A percentile compares a stretch with the other conserved stretches of the same genome.
Evolutionary conservation across 2,797 vertebrate species (phyloP).

Genomic region (Pelodytes ibericus): DNA sequence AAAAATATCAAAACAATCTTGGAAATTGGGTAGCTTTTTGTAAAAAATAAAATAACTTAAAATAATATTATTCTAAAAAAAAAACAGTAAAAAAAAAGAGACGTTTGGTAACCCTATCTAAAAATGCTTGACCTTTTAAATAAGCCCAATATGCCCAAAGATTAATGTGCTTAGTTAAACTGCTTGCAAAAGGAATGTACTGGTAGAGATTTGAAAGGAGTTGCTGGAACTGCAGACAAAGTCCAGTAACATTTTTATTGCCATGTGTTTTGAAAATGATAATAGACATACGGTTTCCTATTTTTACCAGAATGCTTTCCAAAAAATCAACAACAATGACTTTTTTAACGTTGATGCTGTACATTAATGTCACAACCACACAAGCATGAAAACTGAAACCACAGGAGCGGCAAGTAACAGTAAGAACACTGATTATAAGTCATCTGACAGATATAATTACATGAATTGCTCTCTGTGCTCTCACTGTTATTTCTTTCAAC

Average conservation of each 20-base stretch:
- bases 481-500: conserved; percentile 80
- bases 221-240: neutral
- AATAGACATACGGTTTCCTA: neutral
- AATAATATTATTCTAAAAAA: too few relatives aligned
- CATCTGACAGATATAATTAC: conserved; percentile 58
- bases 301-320: conserved; percentile 16
- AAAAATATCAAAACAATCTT: too few relatives aligned
- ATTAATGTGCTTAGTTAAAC: conserved; percentile 1
- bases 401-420: conserved; percentile 58
- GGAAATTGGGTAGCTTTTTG: too few relatives aligned
- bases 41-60: too few relatives aligned
- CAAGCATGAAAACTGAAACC: conserved; percentile 53
- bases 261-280: conserved; percentile 6
- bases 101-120: neutral
- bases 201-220: too few relatives aligned
- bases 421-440: conserved; percentile 55
- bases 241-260: neutral
- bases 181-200: neutral
- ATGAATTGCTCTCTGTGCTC: conserved; percentile 68
- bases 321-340: conserved; percentile 9
- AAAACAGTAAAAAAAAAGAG: neutral
- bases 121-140: neutral
- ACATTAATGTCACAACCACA: conserved; percentile 31
- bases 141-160: neutral
- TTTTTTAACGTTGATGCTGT: conserved; percentile 26